These are phyloP conservation scores for Trachymyrmex cornetzi DNA, from an alignment of 1,140 invertebrate genomes.

Conservation along the genomic window DNA sequence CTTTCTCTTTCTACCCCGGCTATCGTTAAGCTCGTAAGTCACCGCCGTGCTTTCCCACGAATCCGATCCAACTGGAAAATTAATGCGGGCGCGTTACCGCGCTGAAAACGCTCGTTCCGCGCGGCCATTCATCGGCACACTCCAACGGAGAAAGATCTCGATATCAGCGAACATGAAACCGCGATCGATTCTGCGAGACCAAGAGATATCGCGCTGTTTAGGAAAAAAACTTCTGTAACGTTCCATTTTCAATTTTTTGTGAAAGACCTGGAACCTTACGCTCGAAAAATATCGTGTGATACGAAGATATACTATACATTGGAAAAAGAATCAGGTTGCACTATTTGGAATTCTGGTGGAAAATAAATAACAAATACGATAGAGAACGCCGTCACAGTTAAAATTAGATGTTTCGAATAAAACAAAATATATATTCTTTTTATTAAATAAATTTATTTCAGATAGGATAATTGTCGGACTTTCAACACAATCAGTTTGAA, in stretches of 20 bases:
- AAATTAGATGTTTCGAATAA: no score
- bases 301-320: no score
- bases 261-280: neutral
- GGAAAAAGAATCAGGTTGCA: no score
- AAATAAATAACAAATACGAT: no score
- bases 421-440: no score
- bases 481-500: no score
- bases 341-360: no score
- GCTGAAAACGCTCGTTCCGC: conserved; percentile 27
- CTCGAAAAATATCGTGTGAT: no score
- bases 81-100: conserved; percentile 34
- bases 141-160: neutral
- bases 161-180: neutral
- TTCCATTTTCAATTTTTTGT: neutral
- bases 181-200: neutral
- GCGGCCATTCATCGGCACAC: neutral
- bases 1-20: neutral
- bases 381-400: no score
- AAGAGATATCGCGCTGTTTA: neutral
- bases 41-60: conserved; percentile 3
- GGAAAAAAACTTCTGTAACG: neutral
- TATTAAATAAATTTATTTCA: no score
- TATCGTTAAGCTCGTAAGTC: conserved; percentile 38
- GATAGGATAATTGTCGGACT: no score
- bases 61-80: conserved; percentile 23